phyloP scores from a whole-genome alignment of 2,113 vertebrate genomes.

The Oryzias woworae region DNA sequence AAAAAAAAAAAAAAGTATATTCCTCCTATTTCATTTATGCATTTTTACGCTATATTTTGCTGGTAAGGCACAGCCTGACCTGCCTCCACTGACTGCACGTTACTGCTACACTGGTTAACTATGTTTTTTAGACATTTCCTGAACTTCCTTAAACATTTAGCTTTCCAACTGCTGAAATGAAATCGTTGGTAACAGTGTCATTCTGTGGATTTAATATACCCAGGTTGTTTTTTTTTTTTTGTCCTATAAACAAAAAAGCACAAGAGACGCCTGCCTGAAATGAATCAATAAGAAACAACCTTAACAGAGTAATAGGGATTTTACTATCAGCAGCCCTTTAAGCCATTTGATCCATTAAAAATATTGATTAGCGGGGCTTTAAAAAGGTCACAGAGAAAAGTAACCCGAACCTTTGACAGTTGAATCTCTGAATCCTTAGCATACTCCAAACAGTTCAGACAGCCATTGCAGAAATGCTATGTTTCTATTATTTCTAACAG shows the following conservation, averaged over 20 bases:
- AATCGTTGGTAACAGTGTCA: too few species aligned
- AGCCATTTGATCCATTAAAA: constrained; percentile 33
- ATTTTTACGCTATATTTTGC: too few species aligned
- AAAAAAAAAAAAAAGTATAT: too few species aligned
- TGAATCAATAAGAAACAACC: background rate
- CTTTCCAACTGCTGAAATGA: too few species aligned
- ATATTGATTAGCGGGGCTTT: constrained; percentile 43
- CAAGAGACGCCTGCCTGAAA: background rate
- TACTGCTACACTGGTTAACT: too few species aligned
- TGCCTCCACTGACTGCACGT: too few species aligned
- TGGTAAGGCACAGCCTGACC: too few species aligned
- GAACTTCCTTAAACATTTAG: too few species aligned
- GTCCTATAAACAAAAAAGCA: background rate
- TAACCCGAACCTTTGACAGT: constrained; percentile 27
- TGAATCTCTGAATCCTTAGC: background rate
- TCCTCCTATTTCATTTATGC: too few species aligned
- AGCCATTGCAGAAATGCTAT: background rate
- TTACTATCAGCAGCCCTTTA: constrained; percentile 6
- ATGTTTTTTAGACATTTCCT: too few species aligned
- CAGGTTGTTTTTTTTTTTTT: background rate
- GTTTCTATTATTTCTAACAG: constrained; percentile 3
- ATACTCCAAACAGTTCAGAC: background rate
- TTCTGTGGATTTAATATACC: too few species aligned
- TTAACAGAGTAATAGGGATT: background rate
- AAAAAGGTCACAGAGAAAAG: constrained; percentile 24